Percentiles rank a stretch among this genome's conserved stretches.
phyloP scores from a whole-genome alignment of 2,797 vertebrate species.

The Sarcophilus harrisii region DNA sequence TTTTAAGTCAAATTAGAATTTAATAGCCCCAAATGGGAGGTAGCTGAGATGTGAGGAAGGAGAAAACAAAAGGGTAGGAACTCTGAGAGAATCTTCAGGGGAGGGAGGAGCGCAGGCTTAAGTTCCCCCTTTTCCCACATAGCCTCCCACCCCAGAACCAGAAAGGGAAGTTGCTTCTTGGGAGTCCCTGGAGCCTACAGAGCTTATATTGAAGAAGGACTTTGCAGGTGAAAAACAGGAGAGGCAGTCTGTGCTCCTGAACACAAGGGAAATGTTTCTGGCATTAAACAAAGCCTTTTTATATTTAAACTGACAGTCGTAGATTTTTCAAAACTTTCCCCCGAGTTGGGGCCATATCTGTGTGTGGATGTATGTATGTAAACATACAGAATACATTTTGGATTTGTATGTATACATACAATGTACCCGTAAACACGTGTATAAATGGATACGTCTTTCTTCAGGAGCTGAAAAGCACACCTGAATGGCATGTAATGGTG shows the following conservation, averaged over 20 bases:
- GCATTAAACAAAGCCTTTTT: constrained; percentile 82
- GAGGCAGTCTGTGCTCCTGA: constrained; percentile 12
- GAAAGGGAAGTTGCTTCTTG: not conserved
- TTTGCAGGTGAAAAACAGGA: constrained; percentile 44
- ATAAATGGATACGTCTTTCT: not conserved
- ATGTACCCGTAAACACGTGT: not conserved
- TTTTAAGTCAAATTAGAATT: constrained; percentile 33
- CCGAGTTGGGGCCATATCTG: constrained; percentile 32
- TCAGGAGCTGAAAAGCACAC: not conserved
- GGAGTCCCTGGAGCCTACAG: not conserved
- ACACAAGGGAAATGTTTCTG: constrained; percentile 63
- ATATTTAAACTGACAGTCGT: constrained; percentile 76
- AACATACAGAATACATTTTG: constrained; percentile 66
- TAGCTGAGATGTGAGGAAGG: not conserved
- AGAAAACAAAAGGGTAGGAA: not conserved
- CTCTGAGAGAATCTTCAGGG: not conserved
- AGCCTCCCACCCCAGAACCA: too few relatives aligned
- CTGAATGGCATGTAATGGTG: too few relatives aligned
- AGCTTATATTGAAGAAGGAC: not conserved
- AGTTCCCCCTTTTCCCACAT: not conserved
- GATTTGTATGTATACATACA: constrained; percentile 37
- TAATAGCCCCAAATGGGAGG: constrained; percentile 47
- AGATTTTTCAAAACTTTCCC: constrained; percentile 77
- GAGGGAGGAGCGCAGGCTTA: not conserved
- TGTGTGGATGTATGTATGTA: constrained; percentile 67